Percentiles rank a stretch among this genome's conserved stretches.
Evolutionary conservation across 2,113 vertebrate species (phyloP).

Genomic region (Crotalus viridis): DNA sequence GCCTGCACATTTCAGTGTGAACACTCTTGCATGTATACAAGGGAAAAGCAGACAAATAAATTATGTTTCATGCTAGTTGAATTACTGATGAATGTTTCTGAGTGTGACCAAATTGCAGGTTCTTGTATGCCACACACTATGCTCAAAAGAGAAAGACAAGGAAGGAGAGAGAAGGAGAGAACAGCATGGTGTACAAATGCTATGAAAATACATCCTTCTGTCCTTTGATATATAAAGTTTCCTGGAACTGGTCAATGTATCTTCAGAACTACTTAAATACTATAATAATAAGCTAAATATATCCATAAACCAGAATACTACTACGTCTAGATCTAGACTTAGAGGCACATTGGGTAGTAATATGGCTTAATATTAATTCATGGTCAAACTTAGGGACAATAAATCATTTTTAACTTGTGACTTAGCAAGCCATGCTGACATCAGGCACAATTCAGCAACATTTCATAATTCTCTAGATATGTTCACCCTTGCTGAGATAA

Average conservation of each 20-base stretch:
- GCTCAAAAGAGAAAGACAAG: too few relatives aligned
- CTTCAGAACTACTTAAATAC: background rate
- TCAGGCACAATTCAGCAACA: background rate
- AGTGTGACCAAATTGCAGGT: background rate
- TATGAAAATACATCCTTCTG: too few relatives aligned
- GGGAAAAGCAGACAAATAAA: background rate
- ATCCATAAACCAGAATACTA: background rate
- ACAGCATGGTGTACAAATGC: too few relatives aligned
- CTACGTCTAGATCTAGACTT: too few relatives aligned
- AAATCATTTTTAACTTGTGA: background rate
- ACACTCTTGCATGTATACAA: background rate
- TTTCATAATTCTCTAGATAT: background rate
- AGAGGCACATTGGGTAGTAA: background rate
- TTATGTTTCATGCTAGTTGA: background rate
- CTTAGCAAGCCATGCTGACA: background rate
- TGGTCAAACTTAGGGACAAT: background rate
- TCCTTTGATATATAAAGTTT: too few relatives aligned
- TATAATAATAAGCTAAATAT: background rate
- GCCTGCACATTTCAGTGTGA: background rate
- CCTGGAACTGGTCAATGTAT: background rate
- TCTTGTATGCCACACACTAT: background rate
- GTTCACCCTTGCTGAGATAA: background rate
- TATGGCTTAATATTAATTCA: background rate
- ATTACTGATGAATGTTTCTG: background rate
- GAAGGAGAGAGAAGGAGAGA: too few relatives aligned